phyloP scores from a whole-genome alignment of 2,113 vertebrate genomes.

The Anser cygnoides region DNA sequence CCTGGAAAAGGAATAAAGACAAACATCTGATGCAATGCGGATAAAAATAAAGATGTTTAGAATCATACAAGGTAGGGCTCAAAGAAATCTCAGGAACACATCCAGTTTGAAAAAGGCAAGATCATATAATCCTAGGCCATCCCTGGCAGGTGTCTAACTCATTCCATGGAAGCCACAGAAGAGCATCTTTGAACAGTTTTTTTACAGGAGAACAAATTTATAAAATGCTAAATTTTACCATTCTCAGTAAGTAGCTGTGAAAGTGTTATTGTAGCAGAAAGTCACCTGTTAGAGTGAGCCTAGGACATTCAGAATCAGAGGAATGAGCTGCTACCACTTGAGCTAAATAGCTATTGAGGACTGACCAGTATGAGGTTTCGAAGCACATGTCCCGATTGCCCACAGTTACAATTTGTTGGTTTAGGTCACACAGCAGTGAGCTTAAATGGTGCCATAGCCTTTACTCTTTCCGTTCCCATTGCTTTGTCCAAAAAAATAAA shows the following conservation, averaged over 20 bases:
- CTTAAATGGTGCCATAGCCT: not conserved
- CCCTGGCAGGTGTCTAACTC: not conserved
- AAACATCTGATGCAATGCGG: not conserved
- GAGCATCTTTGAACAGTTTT: not conserved
- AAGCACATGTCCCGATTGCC: not conserved
- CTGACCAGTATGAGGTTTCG: rapidly evolving
- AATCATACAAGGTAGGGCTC: not conserved
- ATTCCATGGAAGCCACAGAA: not conserved
- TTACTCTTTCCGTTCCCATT: not conserved
- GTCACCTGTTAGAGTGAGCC: not conserved
- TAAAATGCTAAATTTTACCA: not conserved
- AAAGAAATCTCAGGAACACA: not conserved
- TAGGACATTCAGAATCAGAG: not conserved
- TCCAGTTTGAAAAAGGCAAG: not conserved
- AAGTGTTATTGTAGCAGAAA: not conserved
- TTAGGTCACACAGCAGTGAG: not conserved
- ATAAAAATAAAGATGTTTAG: not conserved
- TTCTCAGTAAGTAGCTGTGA: not conserved
- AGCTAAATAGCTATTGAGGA: rapidly evolving
- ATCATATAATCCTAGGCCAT: not conserved
- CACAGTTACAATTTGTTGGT: not conserved
- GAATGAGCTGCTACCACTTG: not conserved
- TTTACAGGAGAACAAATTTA: not conserved
- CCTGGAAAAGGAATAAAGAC: not conserved
- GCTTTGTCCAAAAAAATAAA: not conserved